These are phyloP conservation scores for Axea sp. DNA, from an alignment of 2,888 invertebrate species.

Conservation along the genomic window DNA sequence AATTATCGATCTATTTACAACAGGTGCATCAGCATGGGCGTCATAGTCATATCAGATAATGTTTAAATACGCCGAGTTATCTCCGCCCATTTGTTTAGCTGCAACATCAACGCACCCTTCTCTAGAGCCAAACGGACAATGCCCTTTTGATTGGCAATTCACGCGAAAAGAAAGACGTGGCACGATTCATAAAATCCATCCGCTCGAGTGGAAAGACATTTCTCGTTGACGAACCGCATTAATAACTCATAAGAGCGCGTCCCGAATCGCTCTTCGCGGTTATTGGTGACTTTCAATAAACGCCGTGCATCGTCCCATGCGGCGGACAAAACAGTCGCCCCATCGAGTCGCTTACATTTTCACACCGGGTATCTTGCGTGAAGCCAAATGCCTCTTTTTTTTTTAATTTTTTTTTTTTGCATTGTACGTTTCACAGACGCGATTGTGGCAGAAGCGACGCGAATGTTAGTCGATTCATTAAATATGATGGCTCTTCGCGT, in stretches of 20 bases:
- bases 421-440: neutral
- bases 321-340: conserved; percentile 9
- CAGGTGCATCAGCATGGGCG: conserved; percentile 25
- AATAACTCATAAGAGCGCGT: conserved; percentile 56
- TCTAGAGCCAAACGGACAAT: conserved; percentile 41
- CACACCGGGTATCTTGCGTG: conserved; percentile 7
- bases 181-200: conserved; percentile 55
- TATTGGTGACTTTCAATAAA: conserved; percentile 54
- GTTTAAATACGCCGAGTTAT: conserved; percentile 31
- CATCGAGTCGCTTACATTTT: conserved; percentile 22
- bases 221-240: conserved; percentile 53
- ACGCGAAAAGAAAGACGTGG: conserved; percentile 51
- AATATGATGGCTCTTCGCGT: conserved; percentile 5
- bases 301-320: neutral
- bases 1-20: conserved; percentile 49
- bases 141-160: conserved; percentile 51
- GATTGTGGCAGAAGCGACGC: conserved; percentile 20
- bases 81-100: conserved; percentile 33
- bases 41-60: conserved; percentile 38
- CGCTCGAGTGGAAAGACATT: conserved; percentile 51
- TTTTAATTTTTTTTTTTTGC: neutral
- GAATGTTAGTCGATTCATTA: conserved; percentile 35
- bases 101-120: conserved; percentile 6
- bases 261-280: conserved; percentile 45
- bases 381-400: neutral